These are phyloP conservation scores for rat (Rattus norvegicus) DNA, from an alignment of 2,113 vertebrate genomes.

Conservation along the genomic window DNA sequence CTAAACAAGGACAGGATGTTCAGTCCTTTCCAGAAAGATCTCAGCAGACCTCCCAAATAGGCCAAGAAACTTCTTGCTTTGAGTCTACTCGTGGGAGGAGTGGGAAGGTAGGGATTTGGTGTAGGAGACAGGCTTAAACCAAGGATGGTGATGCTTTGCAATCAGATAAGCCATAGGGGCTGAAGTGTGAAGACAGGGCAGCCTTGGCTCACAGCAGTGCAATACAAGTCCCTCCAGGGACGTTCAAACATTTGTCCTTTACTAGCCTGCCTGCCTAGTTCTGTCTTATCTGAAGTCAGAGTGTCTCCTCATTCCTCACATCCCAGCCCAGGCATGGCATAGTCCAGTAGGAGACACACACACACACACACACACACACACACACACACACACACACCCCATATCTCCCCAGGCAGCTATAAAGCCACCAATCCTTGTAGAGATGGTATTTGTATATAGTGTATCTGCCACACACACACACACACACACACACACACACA, in stretches of 20 bases:
- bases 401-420: neutral
- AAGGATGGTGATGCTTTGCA: neutral
- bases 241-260: neutral
- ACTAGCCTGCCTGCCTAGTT: neutral
- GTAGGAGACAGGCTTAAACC: neutral
- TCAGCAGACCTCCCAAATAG: no score
- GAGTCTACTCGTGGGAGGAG: neutral
- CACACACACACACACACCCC: neutral
- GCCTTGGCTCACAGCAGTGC: neutral
- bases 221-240: neutral
- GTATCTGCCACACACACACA: neutral
- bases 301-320: neutral
- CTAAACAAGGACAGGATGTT: neutral
- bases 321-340: neutral
- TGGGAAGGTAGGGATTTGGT: neutral
- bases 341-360: neutral
- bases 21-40: neutral
- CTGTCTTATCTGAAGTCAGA: neutral
- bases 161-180: fast-evolving
- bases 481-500: neutral
- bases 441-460: no score
- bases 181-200: neutral
- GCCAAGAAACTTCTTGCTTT: neutral
- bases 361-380: neutral
- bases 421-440: neutral